phyloP scores from a whole-genome alignment of 2,888 invertebrate genomes.

The Eristalis tenax region DNA sequence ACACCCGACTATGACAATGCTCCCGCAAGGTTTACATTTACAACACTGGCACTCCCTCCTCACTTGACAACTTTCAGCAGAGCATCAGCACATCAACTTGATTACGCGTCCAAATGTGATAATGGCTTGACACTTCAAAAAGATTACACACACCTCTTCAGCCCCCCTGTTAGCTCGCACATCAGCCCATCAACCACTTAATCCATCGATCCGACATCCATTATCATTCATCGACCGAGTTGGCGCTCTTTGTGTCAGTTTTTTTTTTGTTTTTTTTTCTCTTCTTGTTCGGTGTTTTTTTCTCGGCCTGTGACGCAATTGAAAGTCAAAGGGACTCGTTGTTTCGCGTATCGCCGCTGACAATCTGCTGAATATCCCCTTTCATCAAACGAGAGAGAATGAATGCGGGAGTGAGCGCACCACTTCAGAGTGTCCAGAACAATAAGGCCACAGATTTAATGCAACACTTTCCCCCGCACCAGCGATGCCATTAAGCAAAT shows the following conservation, averaged over 20 bases:
- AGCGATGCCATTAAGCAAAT: conserved; percentile 67
- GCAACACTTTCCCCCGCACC: conserved; percentile 57
- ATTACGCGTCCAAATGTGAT: conserved; percentile 38
- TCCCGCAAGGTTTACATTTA: not conserved
- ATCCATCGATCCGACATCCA: conserved; percentile 55
- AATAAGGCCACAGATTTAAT: conserved; percentile 61
- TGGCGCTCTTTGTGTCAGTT: conserved; percentile 55
- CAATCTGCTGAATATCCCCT: conserved; percentile 69
- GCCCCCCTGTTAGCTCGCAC: conserved; percentile 18
- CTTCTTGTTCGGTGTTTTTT: not conserved
- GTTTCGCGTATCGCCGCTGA: conserved; percentile 48
- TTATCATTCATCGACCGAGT: conserved; percentile 47
- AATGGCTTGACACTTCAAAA: conserved; percentile 39
- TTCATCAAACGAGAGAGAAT: conserved; percentile 45
- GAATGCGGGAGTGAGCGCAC: not conserved
- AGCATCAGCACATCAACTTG: conserved; percentile 38
- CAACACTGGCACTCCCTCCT: not conserved
- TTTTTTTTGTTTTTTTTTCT: not conserved
- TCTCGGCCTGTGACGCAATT: not conserved
- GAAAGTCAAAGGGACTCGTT: conserved; percentile 37
- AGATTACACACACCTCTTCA: conserved; percentile 33
- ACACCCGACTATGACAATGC: conserved; percentile 40
- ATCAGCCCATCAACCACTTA: conserved; percentile 40
- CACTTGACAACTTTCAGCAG: conserved; percentile 27
- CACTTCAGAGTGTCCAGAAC: conserved; percentile 55